Percentiles rank a stretch among this genome's conserved stretches.
Evolutionary conservation across 2,797 vertebrate genomes (phyloP).

Genomic region (Notamacropus eugenii): DNA sequence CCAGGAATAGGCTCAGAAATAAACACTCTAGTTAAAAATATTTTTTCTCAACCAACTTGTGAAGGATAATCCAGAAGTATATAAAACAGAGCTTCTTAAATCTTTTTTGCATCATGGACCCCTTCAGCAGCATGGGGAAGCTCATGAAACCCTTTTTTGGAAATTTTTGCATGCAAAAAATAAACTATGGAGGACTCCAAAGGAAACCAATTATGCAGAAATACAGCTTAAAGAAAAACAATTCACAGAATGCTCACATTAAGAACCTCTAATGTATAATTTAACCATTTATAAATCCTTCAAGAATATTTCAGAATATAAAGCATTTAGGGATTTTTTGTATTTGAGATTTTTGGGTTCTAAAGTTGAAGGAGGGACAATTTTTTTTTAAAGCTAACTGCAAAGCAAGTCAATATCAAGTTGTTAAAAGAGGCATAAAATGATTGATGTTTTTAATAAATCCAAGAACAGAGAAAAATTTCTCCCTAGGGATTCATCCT

Average conservation of each 20-base stretch:
- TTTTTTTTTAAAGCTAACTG: conserved; percentile 19
- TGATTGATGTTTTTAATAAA: not conserved
- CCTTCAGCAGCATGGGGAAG: not conserved
- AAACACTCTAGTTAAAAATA: conserved; percentile 17
- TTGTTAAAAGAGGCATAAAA: conserved; percentile 19
- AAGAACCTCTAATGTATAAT: not conserved
- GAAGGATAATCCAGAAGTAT: not conserved
- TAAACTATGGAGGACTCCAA: not conserved
- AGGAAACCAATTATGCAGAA: not conserved
- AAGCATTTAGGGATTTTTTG: conserved; percentile 30
- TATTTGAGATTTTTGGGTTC: conserved; percentile 7
- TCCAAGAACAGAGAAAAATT: not conserved
- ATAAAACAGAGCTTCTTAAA: not conserved
- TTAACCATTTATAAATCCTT: not conserved
- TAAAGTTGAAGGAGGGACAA: conserved; percentile 7
- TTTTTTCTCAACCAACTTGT: conserved; percentile 40
- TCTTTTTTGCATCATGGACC: too few species aligned
- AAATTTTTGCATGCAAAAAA: not conserved
- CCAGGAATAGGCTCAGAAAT: conserved; percentile 16
- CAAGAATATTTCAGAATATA: not conserved
- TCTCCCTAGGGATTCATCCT: not conserved
- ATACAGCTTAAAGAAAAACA: not conserved
- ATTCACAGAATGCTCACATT: not conserved
- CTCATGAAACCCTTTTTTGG: not conserved
- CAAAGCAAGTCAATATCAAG: conserved; percentile 27